Evolutionary conservation across 2,797 vertebrate genomes (phyloP), one percentile per base, ranked within the genome.

Genomic region (Spheniscus humboldti): DNA sequence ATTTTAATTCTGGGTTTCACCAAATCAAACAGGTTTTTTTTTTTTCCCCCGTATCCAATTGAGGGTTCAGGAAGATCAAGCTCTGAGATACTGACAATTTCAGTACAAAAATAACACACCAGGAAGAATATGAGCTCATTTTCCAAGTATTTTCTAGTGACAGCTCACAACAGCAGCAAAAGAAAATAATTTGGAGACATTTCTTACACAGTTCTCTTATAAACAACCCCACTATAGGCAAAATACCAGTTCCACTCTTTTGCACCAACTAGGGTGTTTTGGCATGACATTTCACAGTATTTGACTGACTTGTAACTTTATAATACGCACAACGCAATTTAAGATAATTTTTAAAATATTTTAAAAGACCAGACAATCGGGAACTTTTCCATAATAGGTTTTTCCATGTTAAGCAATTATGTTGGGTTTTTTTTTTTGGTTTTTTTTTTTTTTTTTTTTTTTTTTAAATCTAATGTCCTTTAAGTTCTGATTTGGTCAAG

Each of bases 31-130:
- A 9, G 9, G 18, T 37, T 11, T 59, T 27, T 56, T 20, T 33
- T 24, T 25, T 23, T 2, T 2, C 11, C 13, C 25, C 9, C 18
- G 13, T 10, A 62, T 48, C 12, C 52, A 68, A 0, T 0, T 73
- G 48, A 73, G 22, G 56, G 53, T 83, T 73, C 59, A 73, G 77
- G 63, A 86, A 92, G 78, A 78, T 71, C 27, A 87, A 28, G 39
- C 59, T 86, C 68, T 7, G 17, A 95, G 55, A 35, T 31, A 27
- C 8, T 3, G 3, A 74, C 11, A 55, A 43, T 67, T 82, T 85
- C 78, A 91, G 37, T 31, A 76, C 10, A 57, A 92, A 97, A 91
- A 85, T 45, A 87, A 73, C 24, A 78, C 33, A 47, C 13, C 37
- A 17, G 77, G 37, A 93, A 78, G 41, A 83, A 69, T 6, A 59